Conservation (phyloP, 2,888 invertebrate species). For the Tipula vernalis region DNA sequence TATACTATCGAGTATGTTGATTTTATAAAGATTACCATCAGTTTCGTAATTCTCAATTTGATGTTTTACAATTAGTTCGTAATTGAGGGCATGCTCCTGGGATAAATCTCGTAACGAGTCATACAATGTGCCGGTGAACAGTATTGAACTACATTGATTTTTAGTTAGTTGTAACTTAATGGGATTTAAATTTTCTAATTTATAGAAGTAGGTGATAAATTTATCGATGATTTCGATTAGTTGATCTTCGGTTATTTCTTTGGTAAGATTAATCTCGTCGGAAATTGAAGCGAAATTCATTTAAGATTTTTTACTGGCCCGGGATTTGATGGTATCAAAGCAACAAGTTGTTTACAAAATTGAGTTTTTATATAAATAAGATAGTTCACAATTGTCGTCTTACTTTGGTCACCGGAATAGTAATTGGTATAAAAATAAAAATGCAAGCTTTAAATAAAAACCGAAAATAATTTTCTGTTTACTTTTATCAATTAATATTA, state of each 20-base stretch:
- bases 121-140: background rate
- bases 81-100: background rate
- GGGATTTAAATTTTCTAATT: background rate
- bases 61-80: background rate
- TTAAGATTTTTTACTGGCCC: background rate
- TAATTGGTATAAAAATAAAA: no score
- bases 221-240: background rate
- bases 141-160: background rate
- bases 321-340: background rate
- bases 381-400: no score
- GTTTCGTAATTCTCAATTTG: background rate
- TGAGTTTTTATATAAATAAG: background rate
- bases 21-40: background rate
- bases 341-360: background rate
- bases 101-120: background rate
- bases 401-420: no score
- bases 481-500: no score
- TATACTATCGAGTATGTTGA: background rate
- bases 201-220: background rate
- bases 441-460: no score
- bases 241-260: background rate
- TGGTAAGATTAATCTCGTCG: background rate
- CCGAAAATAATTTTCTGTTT: no score
- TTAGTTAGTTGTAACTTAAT: background rate
- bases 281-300: background rate